Evolutionary conservation across 2,888 invertebrate genomes (phyloP).

Genomic region (Thysanoteuthis rhombus): DNA sequence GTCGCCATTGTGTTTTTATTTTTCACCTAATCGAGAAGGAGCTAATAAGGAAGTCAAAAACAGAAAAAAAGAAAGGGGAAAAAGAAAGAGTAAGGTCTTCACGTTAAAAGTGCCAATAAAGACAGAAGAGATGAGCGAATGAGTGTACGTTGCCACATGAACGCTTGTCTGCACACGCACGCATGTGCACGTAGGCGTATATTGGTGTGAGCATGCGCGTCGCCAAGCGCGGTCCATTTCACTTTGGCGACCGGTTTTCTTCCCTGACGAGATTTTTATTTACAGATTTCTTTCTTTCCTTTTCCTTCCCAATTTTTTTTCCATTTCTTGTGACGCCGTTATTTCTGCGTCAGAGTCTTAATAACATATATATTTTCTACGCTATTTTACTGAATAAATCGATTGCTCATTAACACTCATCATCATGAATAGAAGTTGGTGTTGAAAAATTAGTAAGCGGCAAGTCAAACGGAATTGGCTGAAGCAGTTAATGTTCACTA

Average conservation of each 20-base stretch:
- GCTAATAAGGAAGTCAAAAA: too few species aligned
- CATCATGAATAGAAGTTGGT: too few species aligned
- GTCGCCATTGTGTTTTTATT: background rate
- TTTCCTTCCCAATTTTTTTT: background rate
- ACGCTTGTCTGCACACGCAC: background rate
- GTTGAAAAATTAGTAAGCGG: too few species aligned
- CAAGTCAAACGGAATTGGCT: too few species aligned
- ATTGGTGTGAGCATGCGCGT: background rate
- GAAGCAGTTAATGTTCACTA: too few species aligned
- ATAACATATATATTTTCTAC: background rate
- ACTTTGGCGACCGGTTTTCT: background rate
- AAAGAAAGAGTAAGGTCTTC: background rate
- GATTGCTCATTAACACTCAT: background rate
- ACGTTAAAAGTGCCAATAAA: background rate
- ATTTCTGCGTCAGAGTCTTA: background rate
- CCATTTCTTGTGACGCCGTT: background rate
- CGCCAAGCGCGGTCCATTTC: background rate
- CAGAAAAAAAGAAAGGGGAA: too few species aligned
- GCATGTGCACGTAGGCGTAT: background rate
- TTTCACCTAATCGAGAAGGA: background rate
- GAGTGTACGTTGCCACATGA: background rate
- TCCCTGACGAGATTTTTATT: background rate
- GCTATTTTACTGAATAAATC: background rate
- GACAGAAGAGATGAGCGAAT: background rate
- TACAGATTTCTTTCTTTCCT: background rate